Evolutionary conservation across 2,113 vertebrate genomes (phyloP), one percentile per base, ranked within the genome.

Genomic region (Ceratotherium simum): DNA sequence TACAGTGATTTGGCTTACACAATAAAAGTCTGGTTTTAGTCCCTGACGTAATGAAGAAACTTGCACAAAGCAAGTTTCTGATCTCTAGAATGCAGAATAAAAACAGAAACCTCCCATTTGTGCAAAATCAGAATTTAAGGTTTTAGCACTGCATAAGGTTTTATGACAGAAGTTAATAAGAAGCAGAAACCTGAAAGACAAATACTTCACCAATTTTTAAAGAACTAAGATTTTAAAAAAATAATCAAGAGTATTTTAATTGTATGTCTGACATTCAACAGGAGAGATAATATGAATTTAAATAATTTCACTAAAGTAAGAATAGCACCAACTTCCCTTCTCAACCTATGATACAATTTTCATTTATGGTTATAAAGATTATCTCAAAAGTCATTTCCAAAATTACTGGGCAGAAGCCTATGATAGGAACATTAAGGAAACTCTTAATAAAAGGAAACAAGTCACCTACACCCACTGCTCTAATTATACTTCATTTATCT

Each of bases 191-290:
- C 23, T 23, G n/a, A 42, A 80, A 83, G 67, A 23, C 51, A 83
- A 91, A 91, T 70, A 21, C 13, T 75, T 93, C 23, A 56, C 39
- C 60, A 67, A 90, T 36, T 72, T 60, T 88, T 1, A 88, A 96
- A 84, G 58, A 87, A 85, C 25, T 84, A 60, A n/a, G 46, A 85
- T 79, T 91, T 67, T 29, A 46, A 85, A 64, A 84, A 78, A 86
- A 7, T 48, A 9, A 88, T 81, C 9, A 46, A 82, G 14, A 69
- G 3, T 73, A 94, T 83, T 87, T 82, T 46, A 82, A 65, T 23
- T 94, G 31, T 65, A 88, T 83, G 36, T 88, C 54, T 70, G 82
- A 42, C 42, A 87, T 51, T 94, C 73, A 87, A 69, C 16, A 92
- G 14, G 36, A 91, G 51, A 60, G 13, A 89, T 18, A 67, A 83